Conservation (phyloP, 2,797 vertebrate genomes). For the Sarcoramphus papa region DNA sequence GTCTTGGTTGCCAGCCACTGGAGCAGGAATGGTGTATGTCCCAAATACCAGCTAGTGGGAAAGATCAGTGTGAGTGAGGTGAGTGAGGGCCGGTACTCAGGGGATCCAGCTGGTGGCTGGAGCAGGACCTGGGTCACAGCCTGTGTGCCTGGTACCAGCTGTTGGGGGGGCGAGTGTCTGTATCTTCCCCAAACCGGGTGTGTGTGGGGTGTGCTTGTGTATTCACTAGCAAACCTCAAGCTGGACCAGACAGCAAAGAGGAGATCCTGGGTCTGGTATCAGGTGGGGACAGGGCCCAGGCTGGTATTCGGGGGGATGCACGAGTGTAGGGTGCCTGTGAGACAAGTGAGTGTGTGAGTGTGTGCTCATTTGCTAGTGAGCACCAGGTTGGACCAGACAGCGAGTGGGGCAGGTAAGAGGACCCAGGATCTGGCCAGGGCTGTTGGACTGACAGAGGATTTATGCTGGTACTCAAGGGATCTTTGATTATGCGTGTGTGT, state of each 20-base stretch:
- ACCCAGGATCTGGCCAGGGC: neutral
- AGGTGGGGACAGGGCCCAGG: too few species aligned
- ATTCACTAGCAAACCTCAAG: neutral
- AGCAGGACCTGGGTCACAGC: neutral
- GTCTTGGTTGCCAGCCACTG: neutral
- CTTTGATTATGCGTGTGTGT: neutral
- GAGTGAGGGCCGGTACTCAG: neutral
- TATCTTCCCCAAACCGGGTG: neutral
- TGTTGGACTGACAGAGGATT: neutral
- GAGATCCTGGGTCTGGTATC: neutral
- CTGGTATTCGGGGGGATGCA: neutral
- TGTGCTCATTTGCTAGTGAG: neutral
- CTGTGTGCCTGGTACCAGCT: neutral
- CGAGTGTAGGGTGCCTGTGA: neutral
- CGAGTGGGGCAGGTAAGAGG: neutral
- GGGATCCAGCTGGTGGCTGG: neutral
- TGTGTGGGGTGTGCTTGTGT: neutral
- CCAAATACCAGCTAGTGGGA: neutral
- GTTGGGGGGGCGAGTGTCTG: fast-evolving
- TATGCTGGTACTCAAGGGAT: neutral
- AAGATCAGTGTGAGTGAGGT: neutral
- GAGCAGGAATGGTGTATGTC: neutral
- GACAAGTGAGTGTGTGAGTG: neutral
- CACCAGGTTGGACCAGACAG: neutral
- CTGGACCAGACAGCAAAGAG: neutral